Base-by-base conservation (phyloP, 2,797 vertebrate species). In the Parotocinclus haroldoi region DNA sequence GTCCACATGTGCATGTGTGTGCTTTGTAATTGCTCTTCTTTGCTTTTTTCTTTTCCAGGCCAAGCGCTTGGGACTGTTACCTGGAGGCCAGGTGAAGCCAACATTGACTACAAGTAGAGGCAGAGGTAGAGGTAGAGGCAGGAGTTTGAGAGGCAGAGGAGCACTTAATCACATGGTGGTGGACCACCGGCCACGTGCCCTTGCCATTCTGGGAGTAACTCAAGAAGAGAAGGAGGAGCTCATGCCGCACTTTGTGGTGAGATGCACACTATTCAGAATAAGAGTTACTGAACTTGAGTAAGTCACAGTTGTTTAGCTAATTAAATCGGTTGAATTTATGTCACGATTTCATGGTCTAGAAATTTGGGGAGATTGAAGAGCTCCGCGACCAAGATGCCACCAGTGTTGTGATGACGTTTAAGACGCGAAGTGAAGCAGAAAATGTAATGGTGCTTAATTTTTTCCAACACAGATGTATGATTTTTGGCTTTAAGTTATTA, bases 191-290 rank as follows among this genome's bases (percentile, higher is more conserved):
- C 94, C 96, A 73, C 90, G 94, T 82, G 91, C 95, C 0, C 86
- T 98, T 17, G 78, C 89, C 1, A 93, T 96, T 19, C 79, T 92
- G 58, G 95, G 94, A 46, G 93, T 96, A 56, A 78, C 87, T 0
- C 91, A 93, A 52, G 95, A 96, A 78, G 96, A 99, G 57, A 98
- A 96, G 66, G 96, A 98, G 42, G 97, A 98, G 71, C 84, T 99
- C 42, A 84, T 92, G 87, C 93, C 94, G 9, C 96, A 98, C 87
- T 99, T 98, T 82, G 88, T 95, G 88, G 97, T 99, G 82, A 92
- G 93, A 81, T 27, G 27, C 27, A 7, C 7, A 4, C 7, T 16
- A 16, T 7, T 9, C 6, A 2, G 45, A 6, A 7, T 12, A 12
- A 7, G n/a, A 6, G 7, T 5, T 14, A n/a, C 16, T 4, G 13